A percentile compares a stretch with the other conserved stretches of the same genome.
Conservation (phyloP, 2,888 invertebrate genomes). For the Alloscopus bannaensis region DNA sequence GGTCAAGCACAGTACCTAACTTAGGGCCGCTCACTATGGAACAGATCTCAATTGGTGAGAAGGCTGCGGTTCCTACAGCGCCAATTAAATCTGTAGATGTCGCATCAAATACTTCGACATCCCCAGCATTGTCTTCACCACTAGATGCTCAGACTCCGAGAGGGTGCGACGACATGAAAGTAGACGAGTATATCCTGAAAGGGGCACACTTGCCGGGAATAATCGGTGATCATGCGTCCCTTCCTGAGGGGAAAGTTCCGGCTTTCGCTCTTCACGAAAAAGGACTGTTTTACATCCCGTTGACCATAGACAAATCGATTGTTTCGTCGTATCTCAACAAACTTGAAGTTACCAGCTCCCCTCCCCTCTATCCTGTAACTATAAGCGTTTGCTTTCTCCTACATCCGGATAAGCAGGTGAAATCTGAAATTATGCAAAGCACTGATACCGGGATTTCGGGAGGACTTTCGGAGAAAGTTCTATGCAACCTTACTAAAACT, state of each 20-base stretch:
- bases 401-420: conserved; percentile 36
- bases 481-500: conserved; percentile 8
- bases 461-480: conserved; percentile 4
- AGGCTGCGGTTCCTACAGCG: too few species aligned
- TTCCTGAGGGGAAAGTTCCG: conserved; percentile 80
- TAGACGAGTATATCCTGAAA: too few species aligned
- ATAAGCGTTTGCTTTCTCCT: conserved; percentile 82
- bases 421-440: neutral
- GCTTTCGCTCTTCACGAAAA: conserved; percentile 93
- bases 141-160: too few species aligned
- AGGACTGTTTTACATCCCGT: conserved; percentile 91
- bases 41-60: too few species aligned
- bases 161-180: too few species aligned
- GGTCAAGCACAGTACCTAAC: too few species aligned
- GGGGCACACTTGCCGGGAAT: too few species aligned
- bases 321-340: conserved; percentile 81
- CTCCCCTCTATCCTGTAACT: conserved; percentile 89
- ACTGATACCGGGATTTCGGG: neutral
- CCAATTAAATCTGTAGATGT: too few species aligned
- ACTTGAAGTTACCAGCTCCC: conserved; percentile 78
- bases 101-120: too few species aligned
- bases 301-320: conserved; percentile 86
- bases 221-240: neutral
- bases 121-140: too few species aligned
- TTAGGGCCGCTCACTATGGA: too few species aligned